Percentiles rank a stretch among this genome's conserved stretches.
These are phyloP conservation scores for Vesta saturnalis DNA, from an alignment of 2,888 invertebrate species.

Conservation along the genomic window DNA sequence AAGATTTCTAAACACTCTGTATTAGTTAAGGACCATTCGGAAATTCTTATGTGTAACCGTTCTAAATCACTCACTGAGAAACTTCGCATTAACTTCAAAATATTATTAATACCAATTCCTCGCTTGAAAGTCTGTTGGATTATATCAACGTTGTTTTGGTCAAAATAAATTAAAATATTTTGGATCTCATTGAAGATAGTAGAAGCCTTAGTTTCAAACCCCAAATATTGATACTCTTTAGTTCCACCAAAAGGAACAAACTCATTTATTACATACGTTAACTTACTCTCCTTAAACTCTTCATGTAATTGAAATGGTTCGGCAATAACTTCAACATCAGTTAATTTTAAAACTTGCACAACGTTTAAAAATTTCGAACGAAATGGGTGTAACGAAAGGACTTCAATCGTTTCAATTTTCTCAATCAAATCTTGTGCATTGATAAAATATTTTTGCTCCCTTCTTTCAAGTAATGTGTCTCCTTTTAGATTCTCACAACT, in stretches of 20 bases:
- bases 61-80: not conserved
- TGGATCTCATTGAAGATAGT: not conserved
- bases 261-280: constrained; percentile 20
- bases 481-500: no score
- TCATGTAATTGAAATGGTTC: constrained; percentile 51
- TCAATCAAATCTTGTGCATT: not conserved
- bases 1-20: constrained; percentile 51
- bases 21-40: not conserved
- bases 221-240: not conserved
- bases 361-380: not conserved
- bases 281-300: constrained; percentile 38
- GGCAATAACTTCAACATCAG: constrained; percentile 44
- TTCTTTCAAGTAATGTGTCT: not conserved
- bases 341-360: constrained; percentile 47
- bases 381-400: not conserved
- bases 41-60: not conserved
- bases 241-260: not conserved
- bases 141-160: not conserved
- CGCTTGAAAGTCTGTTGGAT: not conserved
- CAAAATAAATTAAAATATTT: not conserved
- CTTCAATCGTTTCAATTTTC: not conserved
- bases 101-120: not conserved
- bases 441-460: not conserved
- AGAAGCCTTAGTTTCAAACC: not conserved
- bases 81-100: not conserved